These are phyloP conservation scores for Ellobium chinense DNA, from an alignment of 2,888 invertebrate genomes.

Conservation along the genomic window DNA sequence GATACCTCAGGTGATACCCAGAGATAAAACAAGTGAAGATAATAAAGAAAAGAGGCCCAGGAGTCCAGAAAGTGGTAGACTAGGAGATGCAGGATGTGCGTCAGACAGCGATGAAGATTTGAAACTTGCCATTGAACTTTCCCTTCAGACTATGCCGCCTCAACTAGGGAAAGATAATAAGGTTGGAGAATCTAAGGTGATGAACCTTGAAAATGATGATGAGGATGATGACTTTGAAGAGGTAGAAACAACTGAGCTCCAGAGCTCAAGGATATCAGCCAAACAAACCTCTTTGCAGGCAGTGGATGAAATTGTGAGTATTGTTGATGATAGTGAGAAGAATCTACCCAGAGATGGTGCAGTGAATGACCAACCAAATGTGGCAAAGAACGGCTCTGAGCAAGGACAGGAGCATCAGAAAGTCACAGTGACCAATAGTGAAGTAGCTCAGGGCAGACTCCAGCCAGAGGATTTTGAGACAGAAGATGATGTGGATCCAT, in stretches of 20 bases:
- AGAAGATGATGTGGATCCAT: background rate
- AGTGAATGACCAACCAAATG: background rate
- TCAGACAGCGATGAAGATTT: conserved; percentile 56
- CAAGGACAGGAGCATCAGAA: background rate
- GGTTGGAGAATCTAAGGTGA: background rate
- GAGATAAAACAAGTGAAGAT: background rate
- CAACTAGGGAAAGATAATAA: background rate
- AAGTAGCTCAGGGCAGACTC: background rate
- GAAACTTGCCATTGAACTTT: conserved; percentile 56
- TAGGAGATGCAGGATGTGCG: background rate
- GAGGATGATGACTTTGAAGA: background rate
- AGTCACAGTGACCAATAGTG: background rate
- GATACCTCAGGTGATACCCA: background rate
- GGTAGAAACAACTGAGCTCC: background rate
- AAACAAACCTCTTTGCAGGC: background rate
- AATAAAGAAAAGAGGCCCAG: background rate
- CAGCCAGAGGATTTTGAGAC: conserved; percentile 40
- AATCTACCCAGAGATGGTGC: no score
- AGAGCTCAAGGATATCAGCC: background rate
- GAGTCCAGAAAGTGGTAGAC: background rate
- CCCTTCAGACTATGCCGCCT: conserved; percentile 35
- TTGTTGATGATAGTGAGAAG: background rate
- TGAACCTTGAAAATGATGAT: background rate
- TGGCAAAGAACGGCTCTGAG: background rate
- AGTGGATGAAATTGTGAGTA: background rate